These are phyloP conservation scores for Ptilorrhoa leucosticta DNA, from an alignment of 2,113 vertebrate genomes.

Conservation along the genomic window DNA sequence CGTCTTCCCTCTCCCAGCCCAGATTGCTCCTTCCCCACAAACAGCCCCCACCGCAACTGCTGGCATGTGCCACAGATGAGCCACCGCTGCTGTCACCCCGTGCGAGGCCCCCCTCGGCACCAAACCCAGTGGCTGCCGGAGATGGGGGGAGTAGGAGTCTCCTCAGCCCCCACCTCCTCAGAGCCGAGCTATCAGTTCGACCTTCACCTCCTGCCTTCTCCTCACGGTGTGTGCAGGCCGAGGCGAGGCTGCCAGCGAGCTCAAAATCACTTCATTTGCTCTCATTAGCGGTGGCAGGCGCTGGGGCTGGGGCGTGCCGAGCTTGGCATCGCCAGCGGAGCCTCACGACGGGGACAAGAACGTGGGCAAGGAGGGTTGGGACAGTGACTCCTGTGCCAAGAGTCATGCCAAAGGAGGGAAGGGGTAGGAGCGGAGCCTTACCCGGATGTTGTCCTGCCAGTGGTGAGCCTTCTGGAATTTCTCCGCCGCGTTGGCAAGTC, in stretches of 20 bases:
- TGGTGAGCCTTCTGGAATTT: constrained; percentile 89
- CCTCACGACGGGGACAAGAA: accelerated
- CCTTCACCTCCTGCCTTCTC: constrained; percentile 43
- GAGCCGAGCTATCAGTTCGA: background rate
- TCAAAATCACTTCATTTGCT: constrained; percentile 31
- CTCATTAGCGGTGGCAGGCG: background rate
- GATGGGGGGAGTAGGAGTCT: background rate
- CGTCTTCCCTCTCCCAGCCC: constrained; percentile 6
- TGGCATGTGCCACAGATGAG: background rate
- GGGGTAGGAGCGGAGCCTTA: constrained; percentile 58
- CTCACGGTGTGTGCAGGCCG: background rate
- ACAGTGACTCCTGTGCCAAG: background rate
- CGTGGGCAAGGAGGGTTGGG: background rate
- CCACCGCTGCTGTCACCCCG: accelerated
- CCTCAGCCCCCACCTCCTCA: background rate
- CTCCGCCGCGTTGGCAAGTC: constrained; percentile 88
- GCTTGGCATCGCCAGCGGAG: accelerated
- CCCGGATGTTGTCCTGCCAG: constrained; percentile 95
- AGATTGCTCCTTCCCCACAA: constrained; percentile 8
- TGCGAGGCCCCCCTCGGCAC: accelerated
- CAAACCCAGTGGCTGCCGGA: accelerated
- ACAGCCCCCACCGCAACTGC: background rate
- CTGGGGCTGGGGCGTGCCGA: accelerated
- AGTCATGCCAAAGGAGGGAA: accelerated
- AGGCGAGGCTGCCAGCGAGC: constrained; percentile 3